Evolutionary conservation across 2,113 vertebrate species (phyloP), one percentile per base, ranked within the genome.

Genomic region (Charadrius vociferus): DNA sequence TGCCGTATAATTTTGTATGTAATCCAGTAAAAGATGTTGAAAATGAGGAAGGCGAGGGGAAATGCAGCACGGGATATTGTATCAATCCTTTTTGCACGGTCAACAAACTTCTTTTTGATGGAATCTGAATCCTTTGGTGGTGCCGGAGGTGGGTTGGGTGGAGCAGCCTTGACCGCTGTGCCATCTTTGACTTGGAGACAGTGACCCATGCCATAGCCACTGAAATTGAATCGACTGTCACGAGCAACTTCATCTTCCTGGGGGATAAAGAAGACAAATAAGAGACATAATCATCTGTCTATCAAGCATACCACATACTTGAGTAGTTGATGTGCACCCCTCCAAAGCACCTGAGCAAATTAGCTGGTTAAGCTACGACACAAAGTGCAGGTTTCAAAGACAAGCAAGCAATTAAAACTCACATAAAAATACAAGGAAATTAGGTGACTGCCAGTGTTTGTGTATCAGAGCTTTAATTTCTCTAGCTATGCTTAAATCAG

Each of bases 1-100:
- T 99, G 98, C 90, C 99, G 97, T 98, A 99, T 99, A 98, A 99
- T 99, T 98, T 99, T 99, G 96, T 99, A 99, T 39, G 99, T 99
- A 96, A 99, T 99, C 99, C 99, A 99, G 98, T 99, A 99, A 98
- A 99, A 99, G 98, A 99, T 98, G 95, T 99, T 99, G 98, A 99
- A 99, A 97, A 99, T 99, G 95, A 99, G 99, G 98, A 99, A 99
- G 67, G 99, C 99, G 94, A 99, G 88, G 13, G 99, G 99, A 96
- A 99, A 99, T 9, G 99, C 99, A 56, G 99, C 99, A 72, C 99
- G 98, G 56, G 99, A 99, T 98, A 99, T 98, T 1, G 99, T 99
- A 98, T 99, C 99, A 95, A 99, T 99, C 97, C 99, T 98, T 98
- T 99, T 99, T 81, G 99, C 99, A 91, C 99, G 98, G 98, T 99